Percentiles rank a stretch among this genome's conserved stretches.
Conservation (phyloP, 1,140 invertebrate species). For the Pseudomyrmex concolor region DNA sequence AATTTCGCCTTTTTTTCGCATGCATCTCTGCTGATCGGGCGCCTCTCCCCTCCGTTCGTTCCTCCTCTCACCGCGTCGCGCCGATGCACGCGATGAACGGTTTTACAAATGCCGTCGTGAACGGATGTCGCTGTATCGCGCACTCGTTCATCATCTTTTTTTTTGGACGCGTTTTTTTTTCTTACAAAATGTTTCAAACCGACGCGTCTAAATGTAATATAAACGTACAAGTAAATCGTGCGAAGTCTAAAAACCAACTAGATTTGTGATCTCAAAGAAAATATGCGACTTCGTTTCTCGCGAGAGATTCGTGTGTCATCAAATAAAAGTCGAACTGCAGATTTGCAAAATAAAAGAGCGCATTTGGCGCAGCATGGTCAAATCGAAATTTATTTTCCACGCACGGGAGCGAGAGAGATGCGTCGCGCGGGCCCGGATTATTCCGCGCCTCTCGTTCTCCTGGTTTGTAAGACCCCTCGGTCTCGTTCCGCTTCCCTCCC, state of each 20-base stretch:
- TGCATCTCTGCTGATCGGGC: constrained; percentile 75
- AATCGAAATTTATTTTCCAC: constrained; percentile 52
- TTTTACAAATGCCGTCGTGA: constrained; percentile 66
- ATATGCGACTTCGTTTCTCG: constrained; percentile 22
- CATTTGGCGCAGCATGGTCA: constrained; percentile 44
- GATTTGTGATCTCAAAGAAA: not conserved
- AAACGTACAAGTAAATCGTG: not conserved
- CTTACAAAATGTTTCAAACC: not conserved
- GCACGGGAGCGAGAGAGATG: constrained; percentile 3
- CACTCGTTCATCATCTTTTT: not conserved
- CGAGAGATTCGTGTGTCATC: constrained; percentile 22
- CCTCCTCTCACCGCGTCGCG: constrained; percentile 56
- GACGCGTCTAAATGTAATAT: not conserved
- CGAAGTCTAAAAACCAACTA: too few relatives aligned
- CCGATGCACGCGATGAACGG: constrained; percentile 70
- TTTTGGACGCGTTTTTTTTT: not conserved
- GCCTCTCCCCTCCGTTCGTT: constrained; percentile 27
- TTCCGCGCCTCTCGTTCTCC: constrained; percentile 30
- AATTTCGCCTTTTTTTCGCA: constrained; percentile 79
- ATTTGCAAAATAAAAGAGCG: not conserved
- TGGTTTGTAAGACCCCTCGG: constrained; percentile 12
- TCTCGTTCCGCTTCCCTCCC: constrained; percentile 27
- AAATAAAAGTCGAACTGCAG: constrained; percentile 33
- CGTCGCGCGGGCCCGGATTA: constrained; percentile 38
- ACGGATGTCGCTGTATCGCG: constrained; percentile 58